phyloP scores from a whole-genome alignment of 2,797 vertebrate species.

The Falco peregrinus region DNA sequence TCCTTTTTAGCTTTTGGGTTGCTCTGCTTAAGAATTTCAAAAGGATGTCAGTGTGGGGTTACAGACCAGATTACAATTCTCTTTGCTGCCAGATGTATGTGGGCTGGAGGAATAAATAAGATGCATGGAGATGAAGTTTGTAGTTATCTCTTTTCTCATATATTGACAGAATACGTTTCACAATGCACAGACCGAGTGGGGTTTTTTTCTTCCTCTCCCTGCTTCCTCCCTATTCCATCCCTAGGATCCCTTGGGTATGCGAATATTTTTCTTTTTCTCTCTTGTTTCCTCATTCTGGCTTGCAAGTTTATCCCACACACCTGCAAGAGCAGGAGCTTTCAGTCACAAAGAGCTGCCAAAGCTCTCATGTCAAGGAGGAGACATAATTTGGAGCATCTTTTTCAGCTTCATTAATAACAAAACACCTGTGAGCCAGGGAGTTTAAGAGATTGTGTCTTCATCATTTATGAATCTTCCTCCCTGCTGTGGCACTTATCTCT shows the following conservation, averaged over 20 bases:
- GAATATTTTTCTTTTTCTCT: conserved; percentile 12
- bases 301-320: conserved; percentile 40
- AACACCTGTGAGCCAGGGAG: conserved; percentile 62
- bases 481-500: conserved; percentile 50
- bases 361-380: conserved; percentile 48
- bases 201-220: background rate
- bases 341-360: conserved; percentile 53
- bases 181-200: background rate
- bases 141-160: conserved; percentile 7
- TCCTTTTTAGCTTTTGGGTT: background rate
- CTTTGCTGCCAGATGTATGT: conserved; percentile 21
- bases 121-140: conserved; percentile 8
- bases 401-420: conserved; percentile 70
- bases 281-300: conserved; percentile 3
- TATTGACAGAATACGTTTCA: conserved; percentile 41
- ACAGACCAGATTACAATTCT: conserved; percentile 22
- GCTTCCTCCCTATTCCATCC: background rate
- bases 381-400: conserved; percentile 59
- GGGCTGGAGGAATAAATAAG: conserved; percentile 41
- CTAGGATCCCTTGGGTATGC: background rate
- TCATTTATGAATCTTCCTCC: conserved; percentile 62
- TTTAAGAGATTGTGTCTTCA: conserved; percentile 60
- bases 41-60: conserved; percentile 8
- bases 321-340: conserved; percentile 55
- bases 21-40: conserved; percentile 10